phyloP scores from a whole-genome alignment of 2,797 vertebrate genomes.

The Pseudochromis fuscus region DNA sequence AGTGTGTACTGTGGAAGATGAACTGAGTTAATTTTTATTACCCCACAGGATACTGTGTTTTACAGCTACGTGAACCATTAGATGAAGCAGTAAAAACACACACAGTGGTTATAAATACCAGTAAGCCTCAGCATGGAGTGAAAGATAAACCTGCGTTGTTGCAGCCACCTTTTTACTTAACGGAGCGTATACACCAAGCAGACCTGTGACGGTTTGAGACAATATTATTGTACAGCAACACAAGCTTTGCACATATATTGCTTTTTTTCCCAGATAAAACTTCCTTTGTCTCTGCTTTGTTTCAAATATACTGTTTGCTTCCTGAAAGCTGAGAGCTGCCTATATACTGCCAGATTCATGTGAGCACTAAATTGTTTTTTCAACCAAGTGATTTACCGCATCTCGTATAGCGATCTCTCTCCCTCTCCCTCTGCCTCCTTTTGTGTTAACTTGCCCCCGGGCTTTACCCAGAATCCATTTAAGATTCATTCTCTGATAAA shows the following conservation, averaged over 20 bases:
- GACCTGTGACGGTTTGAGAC: slow-evolving; percentile 12
- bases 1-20: slow-evolving; percentile 48
- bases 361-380: slow-evolving; percentile 45
- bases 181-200: slow-evolving; percentile 5
- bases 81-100: slow-evolving; percentile 55
- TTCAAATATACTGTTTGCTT: slow-evolving; percentile 37
- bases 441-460: slow-evolving; percentile 60
- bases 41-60: slow-evolving; percentile 42
- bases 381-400: slow-evolving; percentile 57
- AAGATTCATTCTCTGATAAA: slow-evolving; percentile 69
- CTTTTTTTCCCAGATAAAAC: slow-evolving; percentile 49
- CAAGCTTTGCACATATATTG: too few relatives aligned
- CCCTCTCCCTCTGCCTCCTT: slow-evolving; percentile 7
- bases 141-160: slow-evolving; percentile 44
- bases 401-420: slow-evolving; percentile 31
- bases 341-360: slow-evolving; percentile 49
- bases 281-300: slow-evolving; percentile 22
- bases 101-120: slow-evolving; percentile 69
- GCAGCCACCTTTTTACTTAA: slow-evolving; percentile 25
- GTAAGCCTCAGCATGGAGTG: slow-evolving; percentile 35
- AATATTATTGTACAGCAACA: slow-evolving; percentile 22
- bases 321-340: slow-evolving; percentile 23
- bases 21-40: slow-evolving; percentile 64
- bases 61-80: slow-evolving; percentile 48
- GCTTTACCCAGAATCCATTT: slow-evolving; percentile 68